Evolutionary conservation across 2,888 invertebrate species (phyloP), one percentile per base, ranked within the genome.

Genomic region (Pristionchus entomophagus): DNA sequence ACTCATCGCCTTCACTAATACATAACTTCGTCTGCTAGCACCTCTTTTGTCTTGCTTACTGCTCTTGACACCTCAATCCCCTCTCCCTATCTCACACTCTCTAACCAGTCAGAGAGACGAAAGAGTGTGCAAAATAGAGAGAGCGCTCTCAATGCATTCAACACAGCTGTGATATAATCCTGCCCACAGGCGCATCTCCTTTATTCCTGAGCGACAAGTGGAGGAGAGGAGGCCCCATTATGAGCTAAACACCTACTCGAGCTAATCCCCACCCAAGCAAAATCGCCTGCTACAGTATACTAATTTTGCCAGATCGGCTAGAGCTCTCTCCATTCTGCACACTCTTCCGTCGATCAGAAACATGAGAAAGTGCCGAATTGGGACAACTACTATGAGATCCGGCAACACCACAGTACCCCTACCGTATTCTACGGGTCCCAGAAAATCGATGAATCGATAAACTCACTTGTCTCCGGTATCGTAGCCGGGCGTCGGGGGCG

Each of bases 401-500:
- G 14, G n/a, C 29, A 26, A 26, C 6, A 78, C 19, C 26, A n/a
- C 22, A 2, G 73, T 19, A 4, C 8, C 35, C 73, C 26, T 78
- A 69, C 78, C 26, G 49, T 49, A 41, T 19, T 38, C 41, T 6
- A 4, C 73, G 51, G n/a, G 3, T 12, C 49, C 26, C 45, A 17
- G 45, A 32, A 49, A 22, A 80, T n/a, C 19, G 12, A 45, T 2
- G 6, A 80, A 53, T 32, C 26, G 45, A 35, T 83, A n/a, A n/a
- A 41, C 65, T 84, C 45, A 65, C 65, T 82, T 82, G 8, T 84
- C 84, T 32, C 84, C 84, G 12, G 51, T 84, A 29, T 84, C 84
- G 73, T 84, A 84, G 22, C 51, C 49, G 35, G 84, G 84, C 35
- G 84, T 84, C 17, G 84, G 84, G 1, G 84, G 84, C 12, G 84